A percentile compares a stretch with the other conserved stretches of the same genome.
Conservation (phyloP, 1,140 invertebrate genomes). For the Trichonephila clavipes region DNA sequence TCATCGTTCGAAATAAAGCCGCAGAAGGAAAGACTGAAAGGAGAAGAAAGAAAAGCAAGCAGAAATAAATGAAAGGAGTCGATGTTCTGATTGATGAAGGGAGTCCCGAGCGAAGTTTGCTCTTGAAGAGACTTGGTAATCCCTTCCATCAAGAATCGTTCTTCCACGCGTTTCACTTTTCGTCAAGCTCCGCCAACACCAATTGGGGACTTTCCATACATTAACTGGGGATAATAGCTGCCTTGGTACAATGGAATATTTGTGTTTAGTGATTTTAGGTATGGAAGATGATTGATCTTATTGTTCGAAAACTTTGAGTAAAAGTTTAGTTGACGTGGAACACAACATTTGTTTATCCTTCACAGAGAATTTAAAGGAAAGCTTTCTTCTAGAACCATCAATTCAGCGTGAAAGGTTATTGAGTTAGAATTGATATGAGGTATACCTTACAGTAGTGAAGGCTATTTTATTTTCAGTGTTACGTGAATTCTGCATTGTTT, state of each 20-base stretch:
- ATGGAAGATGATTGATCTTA: neutral
- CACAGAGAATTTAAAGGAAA: neutral
- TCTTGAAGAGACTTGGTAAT: conserved; percentile 57
- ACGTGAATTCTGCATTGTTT: no score
- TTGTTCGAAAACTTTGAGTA: neutral
- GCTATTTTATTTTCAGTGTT: no score
- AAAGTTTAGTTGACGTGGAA: neutral
- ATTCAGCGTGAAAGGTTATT: no score
- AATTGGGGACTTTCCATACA: conserved; percentile 45
- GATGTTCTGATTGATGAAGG: conserved; percentile 60
- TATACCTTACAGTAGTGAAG: no score
- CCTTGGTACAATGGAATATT: neutral
- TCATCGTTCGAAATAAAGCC: conserved; percentile 41
- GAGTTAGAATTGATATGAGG: no score
- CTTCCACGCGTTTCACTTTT: conserved; percentile 58
- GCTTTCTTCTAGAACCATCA: no score
- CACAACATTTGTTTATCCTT: neutral
- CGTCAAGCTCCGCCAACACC: conserved; percentile 43
- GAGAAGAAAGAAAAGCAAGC: conserved; percentile 37
- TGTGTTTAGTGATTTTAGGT: neutral
- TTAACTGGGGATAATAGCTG: neutral
- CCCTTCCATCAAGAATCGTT: conserved; percentile 66
- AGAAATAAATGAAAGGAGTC: conserved; percentile 60
- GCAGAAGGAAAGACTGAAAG: neutral
- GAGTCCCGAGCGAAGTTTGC: conserved; percentile 54